Percentiles rank a stretch among this genome's conserved stretches.
Evolutionary conservation across 2,888 invertebrate species (phyloP).

Genomic region (Dicyrtomina minuta): DNA sequence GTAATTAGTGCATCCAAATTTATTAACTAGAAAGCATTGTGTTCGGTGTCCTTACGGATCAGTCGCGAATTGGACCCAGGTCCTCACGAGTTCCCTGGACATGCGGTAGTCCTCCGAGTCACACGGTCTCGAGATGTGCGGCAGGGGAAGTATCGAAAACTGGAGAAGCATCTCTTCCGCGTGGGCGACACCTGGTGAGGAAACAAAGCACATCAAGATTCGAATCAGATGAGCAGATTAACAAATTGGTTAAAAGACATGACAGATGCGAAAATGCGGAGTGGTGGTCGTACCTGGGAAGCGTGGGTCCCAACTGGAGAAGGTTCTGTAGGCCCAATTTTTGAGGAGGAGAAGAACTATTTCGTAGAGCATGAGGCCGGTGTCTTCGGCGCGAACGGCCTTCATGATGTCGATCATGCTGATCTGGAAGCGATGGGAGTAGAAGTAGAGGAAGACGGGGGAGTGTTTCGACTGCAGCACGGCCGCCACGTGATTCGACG

Average conservation of each 20-base stretch:
- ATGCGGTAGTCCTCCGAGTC: conserved; percentile 33
- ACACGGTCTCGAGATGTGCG: background rate
- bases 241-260: no score
- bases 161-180: conserved; percentile 1
- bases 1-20: no score
- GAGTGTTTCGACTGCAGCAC: conserved; percentile 38
- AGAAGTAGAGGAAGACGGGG: conserved; percentile 42
- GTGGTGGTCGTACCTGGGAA: no score
- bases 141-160: background rate
- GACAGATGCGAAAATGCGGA: no score
- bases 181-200: background rate
- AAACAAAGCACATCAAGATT: no score
- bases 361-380: background rate
- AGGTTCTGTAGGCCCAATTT: background rate
- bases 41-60: conserved; percentile 35
- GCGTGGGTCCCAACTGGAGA: background rate
- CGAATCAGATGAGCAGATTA: no score
- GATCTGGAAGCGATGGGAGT: conserved; percentile 29
- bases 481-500: conserved; percentile 29
- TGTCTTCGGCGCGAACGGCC: background rate
- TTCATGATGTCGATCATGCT: background rate
- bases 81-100: conserved; percentile 37
- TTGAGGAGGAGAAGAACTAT: background rate
- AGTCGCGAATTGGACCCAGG: conserved; percentile 39
- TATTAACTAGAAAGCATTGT: conserved; percentile 27